These are phyloP conservation scores for Orchestes rusci DNA, from an alignment of 2,888 invertebrate species.

Conservation along the genomic window DNA sequence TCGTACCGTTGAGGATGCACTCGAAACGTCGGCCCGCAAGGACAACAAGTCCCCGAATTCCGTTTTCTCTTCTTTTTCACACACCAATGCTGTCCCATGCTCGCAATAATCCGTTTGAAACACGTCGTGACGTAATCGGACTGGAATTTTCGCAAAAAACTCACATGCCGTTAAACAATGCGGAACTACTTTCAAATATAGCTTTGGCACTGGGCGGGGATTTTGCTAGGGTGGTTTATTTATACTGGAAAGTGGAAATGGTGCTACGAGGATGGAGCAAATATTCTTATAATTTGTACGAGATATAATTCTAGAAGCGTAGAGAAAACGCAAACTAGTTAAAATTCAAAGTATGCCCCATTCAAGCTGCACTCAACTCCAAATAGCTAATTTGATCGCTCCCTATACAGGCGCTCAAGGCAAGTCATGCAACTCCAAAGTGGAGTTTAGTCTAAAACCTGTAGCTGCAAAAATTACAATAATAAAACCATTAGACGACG, in stretches of 20 bases:
- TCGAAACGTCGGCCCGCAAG: constrained; percentile 52
- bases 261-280: too few species aligned
- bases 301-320: too few species aligned
- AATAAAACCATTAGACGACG: constrained; percentile 21
- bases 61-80: constrained; percentile 64
- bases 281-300: too few species aligned
- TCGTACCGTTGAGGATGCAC: constrained; percentile 50
- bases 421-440: constrained; percentile 21
- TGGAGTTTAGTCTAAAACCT: constrained; percentile 17
- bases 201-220: constrained; percentile 16
- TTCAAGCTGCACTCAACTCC: too few species aligned
- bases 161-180: too few species aligned
- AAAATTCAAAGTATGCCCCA: too few species aligned
- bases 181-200: too few species aligned
- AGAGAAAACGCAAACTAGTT: too few species aligned
- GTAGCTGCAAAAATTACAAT: constrained; percentile 19
- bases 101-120: neutral
- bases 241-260: too few species aligned
- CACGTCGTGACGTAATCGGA: neutral
- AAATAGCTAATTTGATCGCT: too few species aligned
- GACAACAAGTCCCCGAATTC: constrained; percentile 47
- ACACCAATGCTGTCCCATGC: constrained; percentile 70
- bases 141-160: neutral
- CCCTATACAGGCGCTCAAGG: too few species aligned
- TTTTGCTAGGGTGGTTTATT: too few species aligned